Evolutionary conservation across 2,888 invertebrate species (phyloP).

Genomic region (Gastrophysa polygoni): DNA sequence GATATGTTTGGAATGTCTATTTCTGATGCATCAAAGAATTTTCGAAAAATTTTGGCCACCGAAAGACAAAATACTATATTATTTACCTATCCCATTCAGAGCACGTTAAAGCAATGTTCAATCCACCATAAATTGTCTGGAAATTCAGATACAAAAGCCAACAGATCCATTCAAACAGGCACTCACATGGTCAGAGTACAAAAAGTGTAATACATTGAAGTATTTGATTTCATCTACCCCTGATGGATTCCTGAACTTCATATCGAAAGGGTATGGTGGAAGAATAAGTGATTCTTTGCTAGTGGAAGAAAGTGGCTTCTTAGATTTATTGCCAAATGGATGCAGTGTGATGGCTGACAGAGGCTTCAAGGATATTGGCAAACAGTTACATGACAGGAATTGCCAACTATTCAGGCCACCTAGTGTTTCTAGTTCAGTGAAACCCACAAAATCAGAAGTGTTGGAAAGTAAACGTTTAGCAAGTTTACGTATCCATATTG

Average conservation of each 20-base stretch:
- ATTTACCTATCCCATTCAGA: slow-evolving; percentile 26
- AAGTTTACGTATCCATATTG: not conserved
- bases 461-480: not conserved
- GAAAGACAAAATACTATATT: no score
- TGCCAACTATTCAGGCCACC: slow-evolving; percentile 6
- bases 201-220: slow-evolving; percentile 17
- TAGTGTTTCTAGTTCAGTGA: not conserved
- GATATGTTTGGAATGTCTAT: no score
- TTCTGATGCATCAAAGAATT: no score
- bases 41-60: no score
- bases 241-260: slow-evolving; percentile 17
- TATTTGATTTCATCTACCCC: slow-evolving; percentile 14
- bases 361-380: slow-evolving; percentile 14
- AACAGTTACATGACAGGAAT: not conserved
- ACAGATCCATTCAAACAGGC: slow-evolving; percentile 25
- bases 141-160: slow-evolving; percentile 29
- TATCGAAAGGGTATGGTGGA: slow-evolving; percentile 15
- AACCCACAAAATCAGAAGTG: not conserved
- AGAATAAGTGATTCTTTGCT: slow-evolving; percentile 3
- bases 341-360: slow-evolving; percentile 12
- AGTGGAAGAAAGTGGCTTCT: slow-evolving; percentile 10
- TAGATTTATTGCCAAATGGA: slow-evolving; percentile 1
- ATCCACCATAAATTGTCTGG: slow-evolving; percentile 31
- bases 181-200: slow-evolving; percentile 21
- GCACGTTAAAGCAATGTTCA: slow-evolving; percentile 15